A percentile compares a stretch with the other conserved stretches of the same genome.
phyloP scores from a whole-genome alignment of 1,140 invertebrate species.

The Pseudoatta argentina region DNA sequence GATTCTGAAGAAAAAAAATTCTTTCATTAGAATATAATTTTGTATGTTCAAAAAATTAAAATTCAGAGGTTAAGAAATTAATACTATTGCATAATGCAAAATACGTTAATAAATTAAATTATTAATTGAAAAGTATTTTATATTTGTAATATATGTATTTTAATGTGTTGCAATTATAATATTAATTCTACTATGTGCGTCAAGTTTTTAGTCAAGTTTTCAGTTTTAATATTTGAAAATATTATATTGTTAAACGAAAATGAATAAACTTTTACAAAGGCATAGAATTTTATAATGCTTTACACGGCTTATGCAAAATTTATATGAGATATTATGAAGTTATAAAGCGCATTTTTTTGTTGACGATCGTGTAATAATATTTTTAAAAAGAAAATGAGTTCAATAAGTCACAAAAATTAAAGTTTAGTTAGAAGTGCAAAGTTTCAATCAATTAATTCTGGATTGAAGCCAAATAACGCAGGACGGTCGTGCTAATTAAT shows the following conservation, averaged over 20 bases:
- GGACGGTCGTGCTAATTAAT: neutral
- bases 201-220: neutral
- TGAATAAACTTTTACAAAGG: neutral
- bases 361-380: neutral
- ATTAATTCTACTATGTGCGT: neutral
- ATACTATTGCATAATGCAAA: slow-evolving; percentile 11
- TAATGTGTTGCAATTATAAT: neutral
- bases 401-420: neutral
- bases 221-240: neutral
- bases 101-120: slow-evolving; percentile 1
- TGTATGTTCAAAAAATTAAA: neutral
- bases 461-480: neutral
- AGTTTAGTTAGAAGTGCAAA: neutral
- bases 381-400: neutral
- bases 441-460: neutral
- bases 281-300: neutral
- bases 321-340: neutral
- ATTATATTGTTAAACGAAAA: neutral
- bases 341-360: neutral
- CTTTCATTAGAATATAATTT: slow-evolving; percentile 34
- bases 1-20: slow-evolving; percentile 25
- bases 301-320: neutral
- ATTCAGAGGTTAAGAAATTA: neutral
- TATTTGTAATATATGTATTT: neutral
- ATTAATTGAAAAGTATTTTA: neutral